Evolutionary conservation across 53 echinoderm and acorn worm species (phyloP), one percentile per base, ranked within the genome.

Genomic region (Antedon mediterranea): DNA sequence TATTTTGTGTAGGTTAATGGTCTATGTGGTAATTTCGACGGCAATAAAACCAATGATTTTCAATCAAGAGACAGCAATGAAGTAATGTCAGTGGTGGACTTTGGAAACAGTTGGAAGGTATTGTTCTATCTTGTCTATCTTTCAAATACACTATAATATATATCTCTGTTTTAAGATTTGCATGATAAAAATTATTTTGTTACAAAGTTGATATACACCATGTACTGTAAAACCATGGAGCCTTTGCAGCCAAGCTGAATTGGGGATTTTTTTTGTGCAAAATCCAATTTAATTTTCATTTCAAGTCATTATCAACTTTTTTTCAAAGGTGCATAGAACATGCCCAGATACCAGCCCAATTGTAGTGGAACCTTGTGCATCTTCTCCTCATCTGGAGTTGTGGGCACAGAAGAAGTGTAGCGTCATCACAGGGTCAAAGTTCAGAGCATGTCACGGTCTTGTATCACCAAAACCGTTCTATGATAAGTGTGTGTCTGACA

Each of bases 351-450:
- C 34, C 5, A 76, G 20, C 26, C 33, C 32, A 28, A 33, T 33
- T 26, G 34, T n/a, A 7, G 76, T 14, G 20, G 34, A 76, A 23
- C 7, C 76, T 14, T 76, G 76, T 23, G 32, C 28, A 5, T 76
- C 34, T 33, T 76, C 76, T 33, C 34, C 76, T 18, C 32, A 76
- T 33, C 33, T 32, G 28, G n/a, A 33, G 34, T 20, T 34, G 7
- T 76, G 76, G 76, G 32, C 76, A 31, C 28, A 33, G 34, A 31
- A 33, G n/a, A 31, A 76, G 28, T 76, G 76, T 34, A 76, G 76
- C 28, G 34, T 76, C 34, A 31, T 76, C 32, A 31, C 28, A 33
- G 28, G 33, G 26, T 14, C 23, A 3, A 31, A 3, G 32, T 76
- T 76, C 28, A 32, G 29, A 33, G 32, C 34, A 7, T 76, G 76